Evolutionary conservation across 2,797 vertebrate genomes (phyloP).

Genomic region (Danio jaintianensis): DNA sequence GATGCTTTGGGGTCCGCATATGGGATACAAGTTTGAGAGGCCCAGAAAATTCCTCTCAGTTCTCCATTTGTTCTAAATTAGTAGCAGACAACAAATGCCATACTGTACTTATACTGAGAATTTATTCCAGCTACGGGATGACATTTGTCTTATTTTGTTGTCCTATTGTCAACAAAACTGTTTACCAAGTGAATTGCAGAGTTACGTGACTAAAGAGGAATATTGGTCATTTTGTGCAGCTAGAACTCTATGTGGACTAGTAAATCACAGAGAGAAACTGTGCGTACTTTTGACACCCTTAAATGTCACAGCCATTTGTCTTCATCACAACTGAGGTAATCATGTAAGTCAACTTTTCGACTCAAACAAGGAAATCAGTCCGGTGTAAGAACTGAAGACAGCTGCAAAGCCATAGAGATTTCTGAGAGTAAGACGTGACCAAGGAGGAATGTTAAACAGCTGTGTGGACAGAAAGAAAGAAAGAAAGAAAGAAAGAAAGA

Average conservation of each 20-base stretch:
- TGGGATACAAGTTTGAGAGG: conserved; percentile 48
- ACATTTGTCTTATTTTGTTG: neutral
- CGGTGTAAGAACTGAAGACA: conserved; percentile 56
- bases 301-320: conserved; percentile 1
- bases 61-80: conserved; percentile 57
- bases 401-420: conserved; percentile 57
- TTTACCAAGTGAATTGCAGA: conserved; percentile 1
- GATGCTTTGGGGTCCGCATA: neutral
- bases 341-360: conserved; percentile 14
- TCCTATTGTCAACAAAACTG: neutral
- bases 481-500: conserved; percentile 30
- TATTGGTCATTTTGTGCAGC: neutral
- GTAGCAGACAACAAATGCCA: conserved; percentile 19
- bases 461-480: conserved; percentile 58
- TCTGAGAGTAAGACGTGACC: conserved; percentile 50
- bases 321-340: conserved; percentile 29
- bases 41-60: conserved; percentile 41
- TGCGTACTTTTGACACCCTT: conserved; percentile 16
- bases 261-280: conserved; percentile 23
- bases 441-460: conserved; percentile 63
- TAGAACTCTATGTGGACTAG: conserved; percentile 1
- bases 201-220: neutral
- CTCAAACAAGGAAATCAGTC: conserved; percentile 42
- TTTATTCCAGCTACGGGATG: conserved; percentile 1
- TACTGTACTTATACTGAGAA: conserved; percentile 20